Evolutionary conservation across 35 echinoderm and acorn worm genomes (phyloP), one percentile per base, ranked within the genome.

Genomic region (Chiridota heheva): DNA sequence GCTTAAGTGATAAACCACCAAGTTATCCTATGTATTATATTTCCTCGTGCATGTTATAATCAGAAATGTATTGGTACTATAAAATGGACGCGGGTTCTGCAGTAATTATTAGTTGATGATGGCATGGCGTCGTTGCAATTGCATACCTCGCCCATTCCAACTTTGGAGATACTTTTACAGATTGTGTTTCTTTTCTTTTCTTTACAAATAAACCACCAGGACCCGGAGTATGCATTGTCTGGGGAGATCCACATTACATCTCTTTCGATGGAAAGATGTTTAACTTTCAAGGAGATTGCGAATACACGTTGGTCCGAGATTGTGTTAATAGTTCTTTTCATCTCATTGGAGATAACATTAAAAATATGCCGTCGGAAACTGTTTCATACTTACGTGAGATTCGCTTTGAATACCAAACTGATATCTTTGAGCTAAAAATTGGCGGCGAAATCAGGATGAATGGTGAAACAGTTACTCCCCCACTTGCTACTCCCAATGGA

Each of bases 231-330:
- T 91, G 89, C 74, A 67, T 59, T 20, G 74, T 79, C 5, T 80
- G 90, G 58, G 90, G 90, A 26, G 90, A 92, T 76, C 90, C 90
- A 22, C 90, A 92, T 28, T 92, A 92, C 41, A 58, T 76, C 74
- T 87, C 90, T 28, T 92, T 92, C 46, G 90, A 92, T 61, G 40
- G 61, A 13, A 31, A 53, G 6, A 47, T 45, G 40, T 92, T 75
- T 44, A 33, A 87, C 78, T 92, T 81, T 78, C 90, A 92, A 59
- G 90, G 90, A 32, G 84, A 86, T 42, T 92, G 83, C 43, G 75
- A 92, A 60, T 92, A 92, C 76, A 86, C 77, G 12, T 31, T 92
- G 16, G 60, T 81, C 46, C 53, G 42, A 26, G 69, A 83, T 13
- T 90, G 87, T 63, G 42, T 43, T 58, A 42, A 58, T 27, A 30